These are phyloP conservation scores for Halichondria panicea DNA, from an alignment of 37 sponge, comb jelly and placozoan species.

Conservation along the genomic window DNA sequence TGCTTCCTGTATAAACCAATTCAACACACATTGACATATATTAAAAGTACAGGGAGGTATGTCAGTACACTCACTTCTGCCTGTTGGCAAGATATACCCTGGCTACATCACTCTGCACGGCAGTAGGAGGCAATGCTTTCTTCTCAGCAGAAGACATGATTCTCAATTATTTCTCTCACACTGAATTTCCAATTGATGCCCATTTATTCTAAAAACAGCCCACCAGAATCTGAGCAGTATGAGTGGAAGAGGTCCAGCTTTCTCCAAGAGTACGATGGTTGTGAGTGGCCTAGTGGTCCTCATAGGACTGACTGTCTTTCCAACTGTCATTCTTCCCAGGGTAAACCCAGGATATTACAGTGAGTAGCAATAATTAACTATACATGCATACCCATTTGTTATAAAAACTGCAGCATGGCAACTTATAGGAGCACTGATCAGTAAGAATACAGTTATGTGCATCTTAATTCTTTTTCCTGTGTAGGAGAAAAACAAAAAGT, in stretches of 20 bases:
- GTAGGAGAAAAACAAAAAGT: conserved; percentile 61
- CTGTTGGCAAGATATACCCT: conserved; percentile 40
- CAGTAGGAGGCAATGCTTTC: conserved; percentile 34
- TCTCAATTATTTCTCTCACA: background rate
- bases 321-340: conserved; percentile 58
- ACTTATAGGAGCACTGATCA: no score
- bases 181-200: background rate
- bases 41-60: background rate
- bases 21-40: background rate
- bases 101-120: conserved; percentile 56
- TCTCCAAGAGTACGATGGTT: conserved; percentile 31
- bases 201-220: background rate
- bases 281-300: conserved; percentile 52
- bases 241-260: background rate
- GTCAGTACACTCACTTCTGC: conserved; percentile 46
- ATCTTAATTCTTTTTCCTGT: no score
- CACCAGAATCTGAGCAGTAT: background rate
- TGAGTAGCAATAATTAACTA: conserved; percentile 3
- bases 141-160: conserved; percentile 12
- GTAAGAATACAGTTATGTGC: no score
- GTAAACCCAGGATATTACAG: conserved; percentile 67
- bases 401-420: no score
- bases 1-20: conserved; percentile 48
- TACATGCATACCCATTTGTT: background rate
- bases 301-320: conserved; percentile 58